These are phyloP conservation scores for Hyperopisus bebe DNA, from an alignment of 2,113 vertebrate species.

Conservation along the genomic window DNA sequence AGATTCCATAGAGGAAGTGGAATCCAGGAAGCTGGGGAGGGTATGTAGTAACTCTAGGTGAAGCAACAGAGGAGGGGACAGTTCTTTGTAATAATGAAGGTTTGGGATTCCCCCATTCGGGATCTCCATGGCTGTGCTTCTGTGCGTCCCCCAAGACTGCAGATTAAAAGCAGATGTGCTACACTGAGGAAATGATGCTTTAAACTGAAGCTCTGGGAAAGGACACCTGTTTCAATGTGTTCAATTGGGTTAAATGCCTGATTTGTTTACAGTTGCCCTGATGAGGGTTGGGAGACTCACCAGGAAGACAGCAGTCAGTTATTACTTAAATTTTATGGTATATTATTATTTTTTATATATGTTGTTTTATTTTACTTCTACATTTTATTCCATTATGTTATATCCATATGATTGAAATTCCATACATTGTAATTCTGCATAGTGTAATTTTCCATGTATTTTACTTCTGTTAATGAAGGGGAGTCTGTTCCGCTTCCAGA, in stretches of 20 bases:
- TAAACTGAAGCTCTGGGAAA: slow-evolving; percentile 8
- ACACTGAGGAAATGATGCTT: slow-evolving; percentile 2
- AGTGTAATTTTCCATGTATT: neutral
- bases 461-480: neutral
- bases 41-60: neutral
- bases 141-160: neutral
- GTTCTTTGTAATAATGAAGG: neutral
- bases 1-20: neutral
- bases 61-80: neutral
- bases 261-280: neutral
- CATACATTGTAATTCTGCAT: neutral
- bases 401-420: neutral
- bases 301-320: neutral
- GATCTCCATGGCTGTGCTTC: neutral
- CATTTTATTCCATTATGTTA: neutral
- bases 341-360: neutral
- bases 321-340: slow-evolving; percentile 6
- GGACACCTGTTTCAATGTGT: slow-evolving; percentile 13
- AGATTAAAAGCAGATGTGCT: slow-evolving; percentile 24
- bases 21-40: neutral
- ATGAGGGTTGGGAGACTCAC: neutral
- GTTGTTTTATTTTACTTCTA: slow-evolving; percentile 1
- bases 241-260: neutral
- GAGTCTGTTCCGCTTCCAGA: neutral
- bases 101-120: neutral